Evolutionary conservation across 2,113 vertebrate species (phyloP), one percentile per base, ranked within the genome.

Genomic region (Gopherus flavomarginatus): DNA sequence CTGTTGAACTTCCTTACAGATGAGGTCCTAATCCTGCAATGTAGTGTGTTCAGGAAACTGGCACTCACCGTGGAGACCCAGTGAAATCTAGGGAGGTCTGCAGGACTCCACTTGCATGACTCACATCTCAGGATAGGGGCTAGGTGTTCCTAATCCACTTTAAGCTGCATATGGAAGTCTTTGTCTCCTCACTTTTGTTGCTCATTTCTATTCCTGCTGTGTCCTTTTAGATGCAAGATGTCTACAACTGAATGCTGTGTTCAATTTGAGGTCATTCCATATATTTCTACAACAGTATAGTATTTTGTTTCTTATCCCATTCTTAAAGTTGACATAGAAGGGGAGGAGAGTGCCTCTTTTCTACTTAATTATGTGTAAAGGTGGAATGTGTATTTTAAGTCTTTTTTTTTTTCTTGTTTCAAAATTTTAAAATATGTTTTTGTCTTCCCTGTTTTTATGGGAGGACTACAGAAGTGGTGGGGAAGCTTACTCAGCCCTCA

Each of bases 41-140:
- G 17, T 0, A 0, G 0, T 77, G n/a, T 56, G 31, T 72, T 0
- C 2, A 29, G 56, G 85, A 14, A 86, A 31, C 22, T 0, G 0
- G 11, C 75, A 16, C 24, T 78, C 42, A 12, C 11, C 53, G 2
- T 4, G 42, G 38, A 42, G 11, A 26, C 42, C 22, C 11, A 47
- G 27, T 8, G 85, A 53, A 47, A 31, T 87, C 72, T 44, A 44
- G 10, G 72, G 69, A 31, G 2, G 26, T 56, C 59, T 77, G 31
- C 69, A 42, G 92, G 87, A 42, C 44, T 26, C 65, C 1, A 2
- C 42, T 79, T 54, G 22, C 14, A 38, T 31, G 6, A 65, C n/a
- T 62, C 49, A 82, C 17, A 0, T 31, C 65, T 57, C 44, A 49
- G 22, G 53, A 14, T 35, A 5, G 52, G 17, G 31, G 57, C 80